Conservation (phyloP, 2,888 invertebrate species). For the Calliphora vomitoria region DNA sequence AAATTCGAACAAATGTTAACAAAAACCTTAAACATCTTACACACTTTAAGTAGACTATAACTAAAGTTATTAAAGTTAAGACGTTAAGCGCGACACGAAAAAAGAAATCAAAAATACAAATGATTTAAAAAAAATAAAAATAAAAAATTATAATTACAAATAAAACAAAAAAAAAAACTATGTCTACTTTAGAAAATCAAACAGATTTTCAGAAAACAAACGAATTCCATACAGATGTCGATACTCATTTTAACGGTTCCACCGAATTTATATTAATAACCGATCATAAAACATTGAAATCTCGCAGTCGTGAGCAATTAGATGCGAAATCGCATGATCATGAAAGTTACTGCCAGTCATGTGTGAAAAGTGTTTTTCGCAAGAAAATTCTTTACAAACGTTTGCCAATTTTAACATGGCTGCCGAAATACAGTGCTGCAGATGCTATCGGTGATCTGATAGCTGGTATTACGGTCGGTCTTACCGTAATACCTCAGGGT, state of each 20-base stretch:
- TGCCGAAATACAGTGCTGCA: constrained; percentile 89
- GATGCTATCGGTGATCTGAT: constrained; percentile 94
- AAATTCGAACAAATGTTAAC: constrained; percentile 54
- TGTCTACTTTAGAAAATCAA: constrained; percentile 80
- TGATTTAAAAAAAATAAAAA: background rate
- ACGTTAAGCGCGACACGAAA: constrained; percentile 52
- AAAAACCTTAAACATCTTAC: constrained; percentile 54
- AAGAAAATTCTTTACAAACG: constrained; percentile 90
- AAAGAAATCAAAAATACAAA: constrained; percentile 17
- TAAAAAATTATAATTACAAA: background rate
- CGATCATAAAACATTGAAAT: constrained; percentile 80
- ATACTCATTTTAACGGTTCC: constrained; percentile 81
- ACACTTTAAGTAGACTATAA: constrained; percentile 47
- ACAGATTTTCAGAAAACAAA: constrained; percentile 79
- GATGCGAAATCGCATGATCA: constrained; percentile 71
- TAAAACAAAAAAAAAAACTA: constrained; percentile 60
- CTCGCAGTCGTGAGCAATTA: constrained; percentile 78
- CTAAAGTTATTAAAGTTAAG: constrained; percentile 52
- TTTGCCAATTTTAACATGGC: constrained; percentile 91
- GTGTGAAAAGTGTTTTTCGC: constrained; percentile 85
- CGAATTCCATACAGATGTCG: constrained; percentile 78
- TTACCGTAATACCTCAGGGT: constrained; percentile 89
- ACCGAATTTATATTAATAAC: constrained; percentile 82
- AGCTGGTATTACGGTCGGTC: constrained; percentile 96
- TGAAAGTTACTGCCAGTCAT: constrained; percentile 72